A percentile compares a stretch with the other conserved stretches of the same genome.
phyloP scores from a whole-genome alignment of 2,113 vertebrate species.

The Barbus barbus region DNA sequence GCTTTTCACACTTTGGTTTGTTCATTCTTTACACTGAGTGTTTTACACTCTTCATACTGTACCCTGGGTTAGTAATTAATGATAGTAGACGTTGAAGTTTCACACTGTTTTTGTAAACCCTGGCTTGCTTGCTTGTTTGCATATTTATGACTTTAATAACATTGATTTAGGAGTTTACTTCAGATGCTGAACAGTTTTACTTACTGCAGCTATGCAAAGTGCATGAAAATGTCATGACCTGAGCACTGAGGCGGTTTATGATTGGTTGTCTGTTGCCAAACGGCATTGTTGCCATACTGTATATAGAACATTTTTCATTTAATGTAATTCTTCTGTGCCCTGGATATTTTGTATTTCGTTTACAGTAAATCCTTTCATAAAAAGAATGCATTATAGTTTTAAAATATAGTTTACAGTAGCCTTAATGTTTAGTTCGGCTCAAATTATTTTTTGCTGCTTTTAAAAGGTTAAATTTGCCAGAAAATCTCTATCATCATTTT shows the following conservation, averaged over 20 bases:
- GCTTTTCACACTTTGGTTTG: neutral
- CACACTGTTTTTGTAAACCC: neutral
- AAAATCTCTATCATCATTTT: neutral
- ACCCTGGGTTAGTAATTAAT: too few relatives aligned
- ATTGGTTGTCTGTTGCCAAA: neutral
- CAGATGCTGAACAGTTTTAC: neutral
- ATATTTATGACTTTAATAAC: neutral
- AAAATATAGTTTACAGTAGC: neutral
- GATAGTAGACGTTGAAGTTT: neutral
- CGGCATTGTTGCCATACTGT: neutral
- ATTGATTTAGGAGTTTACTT: constrained; percentile 14
- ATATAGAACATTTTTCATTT: neutral
- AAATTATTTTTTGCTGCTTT: neutral
- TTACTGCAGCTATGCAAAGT: neutral
- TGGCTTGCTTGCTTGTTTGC: neutral
- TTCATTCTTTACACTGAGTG: neutral
- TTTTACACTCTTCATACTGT: neutral
- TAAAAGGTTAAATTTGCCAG: neutral
- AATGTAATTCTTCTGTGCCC: neutral
- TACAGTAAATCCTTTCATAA: neutral
- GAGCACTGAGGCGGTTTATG: neutral
- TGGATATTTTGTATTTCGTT: neutral
- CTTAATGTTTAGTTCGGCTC: neutral
- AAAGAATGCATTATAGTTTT: neutral
- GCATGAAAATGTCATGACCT: neutral